A percentile compares a stretch with the other conserved stretches of the same genome.
Conservation (phyloP, 2,797 vertebrate species). For the Fistularia tabacaria region DNA sequence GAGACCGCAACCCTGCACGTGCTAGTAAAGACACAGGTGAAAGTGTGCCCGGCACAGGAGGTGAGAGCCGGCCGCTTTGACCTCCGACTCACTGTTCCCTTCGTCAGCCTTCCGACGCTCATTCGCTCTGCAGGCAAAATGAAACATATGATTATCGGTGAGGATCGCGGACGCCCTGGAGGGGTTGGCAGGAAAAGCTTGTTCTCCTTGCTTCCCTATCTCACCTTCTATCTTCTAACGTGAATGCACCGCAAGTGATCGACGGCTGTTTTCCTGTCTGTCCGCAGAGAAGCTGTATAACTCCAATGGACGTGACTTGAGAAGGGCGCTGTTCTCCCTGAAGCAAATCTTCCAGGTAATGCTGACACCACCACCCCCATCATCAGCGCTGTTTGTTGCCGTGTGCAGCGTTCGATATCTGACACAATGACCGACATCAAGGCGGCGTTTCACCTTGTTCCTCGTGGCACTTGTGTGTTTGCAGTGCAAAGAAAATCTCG, state of each 20-base stretch:
- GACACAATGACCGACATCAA: no score
- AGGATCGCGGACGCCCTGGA: slow-evolving; percentile 17
- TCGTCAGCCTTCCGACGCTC: not conserved
- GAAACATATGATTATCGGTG: slow-evolving; percentile 8
- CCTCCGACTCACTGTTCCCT: not conserved
- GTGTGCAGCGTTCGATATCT: no score
- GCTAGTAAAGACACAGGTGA: slow-evolving; percentile 20
- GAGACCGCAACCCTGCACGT: slow-evolving; percentile 30
- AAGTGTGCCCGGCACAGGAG: slow-evolving; percentile 12
- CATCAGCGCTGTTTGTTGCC: not conserved
- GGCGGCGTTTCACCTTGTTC: no score
- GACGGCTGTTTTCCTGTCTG: slow-evolving; percentile 34
- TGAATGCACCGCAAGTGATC: no score
- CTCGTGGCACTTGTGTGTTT: no score
- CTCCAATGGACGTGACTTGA: slow-evolving; percentile 90
- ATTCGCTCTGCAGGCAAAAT: not conserved
- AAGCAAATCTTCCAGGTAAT: slow-evolving; percentile 97
- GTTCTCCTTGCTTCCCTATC: no score
- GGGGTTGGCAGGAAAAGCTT: not conserved
- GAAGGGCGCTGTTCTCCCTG: slow-evolving; percentile 91
- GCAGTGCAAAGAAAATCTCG: no score
- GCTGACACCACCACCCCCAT: not conserved
- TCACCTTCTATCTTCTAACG: no score
- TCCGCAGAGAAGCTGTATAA: slow-evolving; percentile 90
- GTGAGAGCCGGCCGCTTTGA: no score